These are phyloP conservation scores for Archegozetes longisetosus DNA, from an alignment of 1,140 invertebrate genomes.

Conservation along the genomic window DNA sequence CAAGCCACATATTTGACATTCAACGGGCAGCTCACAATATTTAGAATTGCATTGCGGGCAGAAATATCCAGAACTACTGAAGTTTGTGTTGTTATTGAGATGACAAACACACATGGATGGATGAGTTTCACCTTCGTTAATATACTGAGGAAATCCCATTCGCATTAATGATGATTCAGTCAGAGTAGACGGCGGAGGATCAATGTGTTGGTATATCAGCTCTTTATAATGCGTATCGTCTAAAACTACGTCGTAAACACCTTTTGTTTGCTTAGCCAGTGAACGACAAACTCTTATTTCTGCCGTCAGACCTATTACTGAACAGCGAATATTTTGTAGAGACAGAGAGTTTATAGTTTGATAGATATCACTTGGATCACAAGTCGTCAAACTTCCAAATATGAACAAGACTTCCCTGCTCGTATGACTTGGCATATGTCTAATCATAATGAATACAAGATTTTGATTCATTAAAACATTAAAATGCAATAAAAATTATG, in stretches of 20 bases:
- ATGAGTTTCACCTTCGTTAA: constrained; percentile 28
- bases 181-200: constrained; percentile 61
- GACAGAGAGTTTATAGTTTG: constrained; percentile 60
- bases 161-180: constrained; percentile 36
- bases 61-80: constrained; percentile 49
- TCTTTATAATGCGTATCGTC: constrained; percentile 81
- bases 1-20: constrained; percentile 80
- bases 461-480: constrained; percentile 1
- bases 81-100: constrained; percentile 14
- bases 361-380: constrained; percentile 85
- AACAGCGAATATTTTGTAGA: constrained; percentile 54
- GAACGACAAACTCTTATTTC: constrained; percentile 78
- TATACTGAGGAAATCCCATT: constrained; percentile 38
- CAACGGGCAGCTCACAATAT: constrained; percentile 92
- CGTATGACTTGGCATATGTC: constrained; percentile 75
- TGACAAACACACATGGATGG: constrained; percentile 33
- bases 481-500: background rate
- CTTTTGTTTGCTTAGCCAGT: constrained; percentile 61
- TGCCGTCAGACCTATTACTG: constrained; percentile 84
- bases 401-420: constrained; percentile 53
- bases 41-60: constrained; percentile 93
- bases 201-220: constrained; percentile 48
- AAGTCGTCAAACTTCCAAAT: constrained; percentile 83
- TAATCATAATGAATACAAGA: constrained; percentile 20
- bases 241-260: constrained; percentile 60